Percentiles rank a stretch among this genome's conserved stretches.
Evolutionary conservation across 1,140 invertebrate species (phyloP).

Genomic region (Sinella curviseta): DNA sequence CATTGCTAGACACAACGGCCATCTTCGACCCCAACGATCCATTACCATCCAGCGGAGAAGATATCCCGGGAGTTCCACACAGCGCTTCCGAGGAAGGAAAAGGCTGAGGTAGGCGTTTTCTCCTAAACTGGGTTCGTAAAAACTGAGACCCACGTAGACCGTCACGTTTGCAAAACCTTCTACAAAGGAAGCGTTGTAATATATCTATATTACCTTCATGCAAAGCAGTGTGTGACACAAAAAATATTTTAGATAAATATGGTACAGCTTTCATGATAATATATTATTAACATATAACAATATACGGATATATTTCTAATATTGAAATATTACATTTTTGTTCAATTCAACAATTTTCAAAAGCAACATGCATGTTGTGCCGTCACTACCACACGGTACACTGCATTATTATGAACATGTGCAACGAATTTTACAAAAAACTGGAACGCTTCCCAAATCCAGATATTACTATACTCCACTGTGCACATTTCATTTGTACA

Average conservation of each 20-base stretch:
- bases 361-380: too few species aligned
- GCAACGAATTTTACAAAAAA: too few species aligned
- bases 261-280: too few species aligned
- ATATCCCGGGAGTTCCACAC: constrained; percentile 82
- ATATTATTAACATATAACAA: too few species aligned
- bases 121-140: constrained; percentile 81
- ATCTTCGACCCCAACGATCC: constrained; percentile 77
- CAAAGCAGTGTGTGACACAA: constrained; percentile 35
- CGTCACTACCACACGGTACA: too few species aligned
- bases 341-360: too few species aligned
- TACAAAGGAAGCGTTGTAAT: constrained; percentile 11
- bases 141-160: constrained; percentile 82
- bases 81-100: constrained; percentile 73
- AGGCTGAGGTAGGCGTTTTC: constrained; percentile 83
- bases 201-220: not conserved
- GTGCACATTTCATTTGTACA: not conserved
- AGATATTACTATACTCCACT: too few species aligned
- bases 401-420: too few species aligned
- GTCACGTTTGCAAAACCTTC: constrained; percentile 70
- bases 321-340: too few species aligned
- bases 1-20: constrained; percentile 81
- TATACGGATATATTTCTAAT: too few species aligned
- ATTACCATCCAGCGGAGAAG: constrained; percentile 79
- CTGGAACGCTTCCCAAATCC: too few species aligned
- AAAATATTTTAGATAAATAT: too few species aligned